phyloP scores from a whole-genome alignment of 2,113 vertebrate genomes.

The Serilophus lunatus region DNA sequence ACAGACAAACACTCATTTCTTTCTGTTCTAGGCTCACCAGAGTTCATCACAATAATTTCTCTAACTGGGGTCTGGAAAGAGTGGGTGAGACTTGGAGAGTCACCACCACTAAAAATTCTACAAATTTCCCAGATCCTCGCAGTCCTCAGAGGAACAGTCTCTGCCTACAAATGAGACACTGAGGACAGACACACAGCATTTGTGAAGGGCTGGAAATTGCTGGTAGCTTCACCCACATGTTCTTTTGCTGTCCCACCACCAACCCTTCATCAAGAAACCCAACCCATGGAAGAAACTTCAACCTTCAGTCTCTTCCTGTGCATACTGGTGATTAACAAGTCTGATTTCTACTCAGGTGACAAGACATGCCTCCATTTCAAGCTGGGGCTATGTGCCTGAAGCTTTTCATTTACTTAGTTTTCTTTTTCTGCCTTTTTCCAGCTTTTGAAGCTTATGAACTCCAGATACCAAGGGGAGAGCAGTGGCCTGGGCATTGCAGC shows the following conservation, averaged over 20 bases:
- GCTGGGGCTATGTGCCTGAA: background rate
- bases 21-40: background rate
- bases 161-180: background rate
- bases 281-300: background rate
- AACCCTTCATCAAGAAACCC: background rate
- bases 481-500: fast-evolving
- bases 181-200: background rate
- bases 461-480: background rate
- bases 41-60: background rate
- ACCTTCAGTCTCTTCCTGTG: background rate
- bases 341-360: background rate
- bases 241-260: background rate
- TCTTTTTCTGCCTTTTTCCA: background rate
- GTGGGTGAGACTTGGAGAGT: background rate
- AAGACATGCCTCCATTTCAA: background rate
- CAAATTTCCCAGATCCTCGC: background rate
- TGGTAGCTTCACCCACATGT: fast-evolving
- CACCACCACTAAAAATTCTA: background rate
- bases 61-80: fast-evolving
- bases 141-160: background rate
- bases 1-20: background rate
- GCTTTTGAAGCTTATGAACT: background rate
- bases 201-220: background rate
- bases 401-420: background rate
- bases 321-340: background rate